Percentiles rank a stretch among this genome's conserved stretches.
Conservation (phyloP, 2,888 invertebrate genomes). For the Craniophora ligustri region DNA sequence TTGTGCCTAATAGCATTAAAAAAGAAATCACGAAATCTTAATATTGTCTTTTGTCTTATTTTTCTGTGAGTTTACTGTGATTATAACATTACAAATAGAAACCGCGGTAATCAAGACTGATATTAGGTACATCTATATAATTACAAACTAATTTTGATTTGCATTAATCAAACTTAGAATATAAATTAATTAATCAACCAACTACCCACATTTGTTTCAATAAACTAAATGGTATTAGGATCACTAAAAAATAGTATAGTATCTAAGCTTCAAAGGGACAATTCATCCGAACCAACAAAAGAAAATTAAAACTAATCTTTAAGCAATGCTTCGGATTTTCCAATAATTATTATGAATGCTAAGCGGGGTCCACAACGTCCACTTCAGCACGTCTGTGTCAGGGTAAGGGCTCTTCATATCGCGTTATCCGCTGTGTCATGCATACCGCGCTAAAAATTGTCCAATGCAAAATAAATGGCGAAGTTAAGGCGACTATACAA, state of each 20-base stretch:
- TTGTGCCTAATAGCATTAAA: neutral
- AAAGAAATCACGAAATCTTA: too few relatives aligned
- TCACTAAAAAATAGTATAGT: slow-evolving; percentile 12
- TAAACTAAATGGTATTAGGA: slow-evolving; percentile 13
- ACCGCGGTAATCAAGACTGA: too few relatives aligned
- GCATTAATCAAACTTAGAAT: neutral
- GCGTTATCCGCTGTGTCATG: slow-evolving; percentile 55
- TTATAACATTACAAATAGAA: neutral
- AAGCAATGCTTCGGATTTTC: slow-evolving; percentile 33
- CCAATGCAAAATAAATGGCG: slow-evolving; percentile 12
- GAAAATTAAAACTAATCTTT: slow-evolving; percentile 44
- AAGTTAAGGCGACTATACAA: slow-evolving; percentile 12
- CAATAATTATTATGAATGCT: slow-evolving; percentile 46
- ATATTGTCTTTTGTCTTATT: neutral
- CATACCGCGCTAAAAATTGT: slow-evolving; percentile 33
- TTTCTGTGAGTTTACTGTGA: neutral
- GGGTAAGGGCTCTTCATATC: slow-evolving; percentile 49
- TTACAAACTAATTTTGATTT: neutral
- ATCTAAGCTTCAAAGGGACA: slow-evolving; percentile 8
- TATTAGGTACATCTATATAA: too few relatives aligned
- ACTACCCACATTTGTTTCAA: slow-evolving; percentile 13
- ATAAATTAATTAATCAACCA: slow-evolving; percentile 15
- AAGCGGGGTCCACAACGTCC: slow-evolving; percentile 53
- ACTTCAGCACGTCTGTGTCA: slow-evolving; percentile 68
- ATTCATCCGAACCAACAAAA: slow-evolving; percentile 14